These are phyloP conservation scores for Lacanobia oleracea DNA, from an alignment of 2,888 invertebrate species.

Conservation along the genomic window DNA sequence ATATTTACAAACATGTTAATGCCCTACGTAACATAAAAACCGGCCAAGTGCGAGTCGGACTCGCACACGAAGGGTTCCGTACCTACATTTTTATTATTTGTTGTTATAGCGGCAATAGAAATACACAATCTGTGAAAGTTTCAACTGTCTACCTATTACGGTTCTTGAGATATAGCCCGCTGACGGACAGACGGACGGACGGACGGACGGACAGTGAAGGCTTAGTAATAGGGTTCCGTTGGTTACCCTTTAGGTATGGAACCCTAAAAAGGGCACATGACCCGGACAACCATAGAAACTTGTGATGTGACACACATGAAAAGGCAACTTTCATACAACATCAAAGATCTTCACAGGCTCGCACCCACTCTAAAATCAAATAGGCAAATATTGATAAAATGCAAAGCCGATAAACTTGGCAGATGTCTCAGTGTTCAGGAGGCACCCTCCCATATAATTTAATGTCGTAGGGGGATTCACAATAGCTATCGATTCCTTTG, in stretches of 20 bases:
- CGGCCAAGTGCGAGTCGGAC: too few species aligned
- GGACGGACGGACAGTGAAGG: too few species aligned
- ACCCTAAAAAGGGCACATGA: slow-evolving; percentile 31
- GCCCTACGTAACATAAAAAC: not conserved
- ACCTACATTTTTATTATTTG: too few species aligned
- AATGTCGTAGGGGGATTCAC: slow-evolving; percentile 84
- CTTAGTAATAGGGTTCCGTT: too few species aligned
- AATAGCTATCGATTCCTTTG: slow-evolving; percentile 86
- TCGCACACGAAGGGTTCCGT: too few species aligned
- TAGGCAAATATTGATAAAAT: slow-evolving; percentile 86
- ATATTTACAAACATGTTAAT: not conserved
- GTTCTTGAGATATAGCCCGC: too few species aligned
- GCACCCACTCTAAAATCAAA: slow-evolving; percentile 79
- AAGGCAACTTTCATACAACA: slow-evolving; percentile 41
- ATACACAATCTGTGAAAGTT: too few species aligned
- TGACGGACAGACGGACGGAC: too few species aligned
- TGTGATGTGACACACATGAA: slow-evolving; percentile 27
- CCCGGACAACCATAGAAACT: slow-evolving; percentile 14
- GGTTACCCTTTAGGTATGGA: too few species aligned
- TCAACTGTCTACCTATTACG: too few species aligned
- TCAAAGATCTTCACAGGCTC: slow-evolving; percentile 59
- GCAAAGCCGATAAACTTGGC: slow-evolving; percentile 82
- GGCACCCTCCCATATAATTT: slow-evolving; percentile 84
- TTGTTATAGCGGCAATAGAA: too few species aligned
- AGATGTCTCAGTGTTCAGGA: slow-evolving; percentile 80